These are phyloP conservation scores for Apamea epomidion DNA, from an alignment of 2,888 invertebrate species.

Conservation along the genomic window DNA sequence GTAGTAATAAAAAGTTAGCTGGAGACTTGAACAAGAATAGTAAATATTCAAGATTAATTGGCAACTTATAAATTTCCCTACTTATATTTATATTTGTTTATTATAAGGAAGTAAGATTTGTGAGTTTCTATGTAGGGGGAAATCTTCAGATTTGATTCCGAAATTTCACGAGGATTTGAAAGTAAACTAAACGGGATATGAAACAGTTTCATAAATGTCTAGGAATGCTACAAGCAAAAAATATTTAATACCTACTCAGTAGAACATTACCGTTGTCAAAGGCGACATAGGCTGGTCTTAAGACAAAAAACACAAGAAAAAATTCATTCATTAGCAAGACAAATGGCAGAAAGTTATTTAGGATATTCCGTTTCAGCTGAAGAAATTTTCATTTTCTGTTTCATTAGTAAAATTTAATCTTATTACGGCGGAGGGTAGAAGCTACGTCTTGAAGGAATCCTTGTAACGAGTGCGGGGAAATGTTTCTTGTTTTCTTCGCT, in stretches of 20 bases:
- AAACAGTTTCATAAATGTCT: conserved; percentile 9
- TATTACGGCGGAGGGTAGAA: conserved; percentile 80
- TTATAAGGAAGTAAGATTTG: not conserved
- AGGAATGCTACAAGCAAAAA: not conserved
- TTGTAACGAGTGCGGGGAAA: conserved; percentile 78
- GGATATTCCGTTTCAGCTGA: conserved; percentile 79
- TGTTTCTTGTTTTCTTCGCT: conserved; percentile 71
- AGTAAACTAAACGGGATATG: not conserved
- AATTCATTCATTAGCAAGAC: conserved; percentile 81
- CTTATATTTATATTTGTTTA: not conserved
- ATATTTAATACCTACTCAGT: conserved; percentile 13
- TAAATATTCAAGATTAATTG: conserved; percentile 33
- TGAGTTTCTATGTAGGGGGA: not conserved
- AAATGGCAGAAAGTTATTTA: conserved; percentile 83
- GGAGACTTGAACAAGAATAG: conserved; percentile 1
- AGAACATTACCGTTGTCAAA: conserved; percentile 27
- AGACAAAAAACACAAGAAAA: conserved; percentile 66
- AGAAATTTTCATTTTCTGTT: conserved; percentile 87
- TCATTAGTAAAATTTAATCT: conserved; percentile 88
- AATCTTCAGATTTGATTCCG: not conserved
- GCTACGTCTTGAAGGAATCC: conserved; percentile 81
- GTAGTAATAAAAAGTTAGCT: conserved; percentile 22
- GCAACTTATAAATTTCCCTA: not conserved
- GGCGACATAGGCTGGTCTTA: conserved; percentile 45
- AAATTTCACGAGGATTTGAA: not conserved